Conservation (phyloP, 2,113 vertebrate genomes). For the Circaetus gallicus region DNA sequence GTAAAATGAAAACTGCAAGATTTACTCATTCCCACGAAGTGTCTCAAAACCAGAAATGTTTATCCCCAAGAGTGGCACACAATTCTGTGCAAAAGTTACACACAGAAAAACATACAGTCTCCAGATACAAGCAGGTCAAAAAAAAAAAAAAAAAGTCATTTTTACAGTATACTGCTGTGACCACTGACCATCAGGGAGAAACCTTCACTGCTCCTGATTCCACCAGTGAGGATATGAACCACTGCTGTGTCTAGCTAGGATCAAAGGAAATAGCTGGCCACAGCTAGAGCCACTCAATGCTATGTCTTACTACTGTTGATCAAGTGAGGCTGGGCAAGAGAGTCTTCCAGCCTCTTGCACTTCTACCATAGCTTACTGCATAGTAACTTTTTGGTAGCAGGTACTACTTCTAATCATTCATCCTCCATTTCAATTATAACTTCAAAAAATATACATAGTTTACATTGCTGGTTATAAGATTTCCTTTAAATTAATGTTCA, state of each 20-base stretch:
- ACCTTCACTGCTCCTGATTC: not conserved
- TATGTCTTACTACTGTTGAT: not conserved
- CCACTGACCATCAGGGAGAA: not conserved
- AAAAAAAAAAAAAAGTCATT: not conserved
- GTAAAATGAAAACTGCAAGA: not conserved
- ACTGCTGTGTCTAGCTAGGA: not conserved
- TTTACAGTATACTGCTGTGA: not conserved
- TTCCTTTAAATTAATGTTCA: not conserved
- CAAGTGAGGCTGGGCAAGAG: not conserved
- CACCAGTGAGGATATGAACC: accelerated
- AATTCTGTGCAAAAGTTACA: accelerated
- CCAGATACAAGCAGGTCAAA: not conserved
- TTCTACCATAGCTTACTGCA: not conserved
- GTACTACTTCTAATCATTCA: not conserved
- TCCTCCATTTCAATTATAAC: not conserved
- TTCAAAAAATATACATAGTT: not conserved
- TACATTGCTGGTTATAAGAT: not conserved
- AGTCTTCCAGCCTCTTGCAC: not conserved
- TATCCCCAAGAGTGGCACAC: accelerated
- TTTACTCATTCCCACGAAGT: not conserved
- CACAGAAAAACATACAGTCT: accelerated
- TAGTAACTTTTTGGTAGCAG: not conserved
- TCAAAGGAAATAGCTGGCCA: not conserved
- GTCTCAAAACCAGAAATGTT: not conserved
- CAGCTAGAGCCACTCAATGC: not conserved